Percentiles rank a stretch among this genome's conserved stretches.
phyloP scores from a whole-genome alignment of 2,113 vertebrate genomes.

The Anseranas semipalmata region DNA sequence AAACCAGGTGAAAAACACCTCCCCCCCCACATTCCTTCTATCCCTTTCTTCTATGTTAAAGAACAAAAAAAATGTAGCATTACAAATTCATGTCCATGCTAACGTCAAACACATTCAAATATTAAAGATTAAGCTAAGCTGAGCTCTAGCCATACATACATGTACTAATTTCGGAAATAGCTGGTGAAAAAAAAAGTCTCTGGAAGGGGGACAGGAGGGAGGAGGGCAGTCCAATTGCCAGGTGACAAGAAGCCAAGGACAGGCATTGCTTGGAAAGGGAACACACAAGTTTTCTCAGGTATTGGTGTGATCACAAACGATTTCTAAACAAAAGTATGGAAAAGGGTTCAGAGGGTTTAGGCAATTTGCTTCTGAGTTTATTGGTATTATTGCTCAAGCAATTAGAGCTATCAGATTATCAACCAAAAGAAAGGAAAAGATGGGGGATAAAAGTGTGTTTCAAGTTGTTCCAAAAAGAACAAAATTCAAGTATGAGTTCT shows the following conservation, averaged over 20 bases:
- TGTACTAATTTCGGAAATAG: background rate
- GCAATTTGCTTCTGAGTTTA: background rate
- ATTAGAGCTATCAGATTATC: background rate
- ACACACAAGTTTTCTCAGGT: background rate
- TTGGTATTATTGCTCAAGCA: background rate
- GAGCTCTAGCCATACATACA: background rate
- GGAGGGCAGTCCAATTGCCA: background rate
- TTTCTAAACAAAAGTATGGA: background rate
- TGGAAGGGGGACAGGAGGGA: background rate
- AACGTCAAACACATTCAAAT: background rate
- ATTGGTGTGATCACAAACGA: background rate
- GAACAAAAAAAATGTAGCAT: background rate
- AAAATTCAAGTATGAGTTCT: background rate
- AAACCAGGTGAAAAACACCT: background rate
- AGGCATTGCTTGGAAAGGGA: background rate
- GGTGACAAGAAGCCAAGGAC: background rate
- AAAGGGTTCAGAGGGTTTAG: background rate
- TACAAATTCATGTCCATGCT: background rate
- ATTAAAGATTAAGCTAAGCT: background rate
- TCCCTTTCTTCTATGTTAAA: background rate
- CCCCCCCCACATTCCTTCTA: background rate
- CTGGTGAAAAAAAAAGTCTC: accelerated
- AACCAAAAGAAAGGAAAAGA: background rate
- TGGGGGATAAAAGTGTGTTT: background rate
- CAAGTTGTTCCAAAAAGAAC: background rate